Evolutionary conservation across 2,113 vertebrate species (phyloP), one percentile per base, ranked within the genome.

Genomic region (Sigmodon hispidus): DNA sequence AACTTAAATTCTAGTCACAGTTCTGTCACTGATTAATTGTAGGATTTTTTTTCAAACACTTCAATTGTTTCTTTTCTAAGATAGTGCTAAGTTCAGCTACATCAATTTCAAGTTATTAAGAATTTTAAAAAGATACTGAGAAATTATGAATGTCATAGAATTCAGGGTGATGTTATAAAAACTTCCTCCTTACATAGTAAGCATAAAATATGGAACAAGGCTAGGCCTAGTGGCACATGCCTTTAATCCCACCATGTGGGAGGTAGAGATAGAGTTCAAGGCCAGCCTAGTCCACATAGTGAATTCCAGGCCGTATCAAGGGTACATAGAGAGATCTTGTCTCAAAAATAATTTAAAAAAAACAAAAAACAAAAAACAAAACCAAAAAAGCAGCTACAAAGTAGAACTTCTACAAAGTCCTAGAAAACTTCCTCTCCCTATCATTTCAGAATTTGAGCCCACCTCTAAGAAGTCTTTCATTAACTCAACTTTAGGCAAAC

Each of bases 21-120:
- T 72, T 93, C 22, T 89, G 34, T 57, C 67, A 95, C 6, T 96
- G 9, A 4, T 91, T 85, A 57, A 81, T 26, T 40, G 52, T 81
- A 65, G 59, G 43, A 65, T 50, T 34, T 50, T 24, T 79, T 48
- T 34, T 15, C 36, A 97, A 94, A 90, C 50, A 67, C 76, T 87
- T 77, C 67, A 93, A 83, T 3, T 85, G 16, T 81, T 17, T 93
- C 77, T 77, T 7, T 61, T 52, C 13, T 81, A 57, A 79, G 34
- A 22, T 13, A 59, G 22, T 59, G 79, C 79, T 81, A 59, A 76
- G 21, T 81, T 57, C 52, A 93, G 36, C 9, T 70, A 79, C 24
- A 72, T 8, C 89, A 86, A 72, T 79, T 79, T 90, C 29, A 79
- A 85, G 34, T 81, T 29, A 93, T 34, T 87, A 90, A 75, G 21